Percentiles rank a stretch among this genome's conserved stretches.
Evolutionary conservation across 2,888 invertebrate species (phyloP).

Genomic region (Cheilosia vernalis): DNA sequence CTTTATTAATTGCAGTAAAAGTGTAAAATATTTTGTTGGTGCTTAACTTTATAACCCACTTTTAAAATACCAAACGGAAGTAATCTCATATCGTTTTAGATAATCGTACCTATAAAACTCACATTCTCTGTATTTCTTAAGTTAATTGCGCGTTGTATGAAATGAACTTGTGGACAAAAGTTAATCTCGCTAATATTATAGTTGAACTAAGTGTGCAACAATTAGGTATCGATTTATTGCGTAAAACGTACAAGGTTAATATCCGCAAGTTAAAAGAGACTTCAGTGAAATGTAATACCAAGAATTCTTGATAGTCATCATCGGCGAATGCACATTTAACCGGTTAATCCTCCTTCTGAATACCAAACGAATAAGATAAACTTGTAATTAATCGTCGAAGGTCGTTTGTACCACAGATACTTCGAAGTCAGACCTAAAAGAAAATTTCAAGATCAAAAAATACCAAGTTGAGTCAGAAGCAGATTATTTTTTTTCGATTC

Average conservation of each 20-base stretch:
- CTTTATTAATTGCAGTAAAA: too few species aligned
- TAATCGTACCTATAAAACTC: too few species aligned
- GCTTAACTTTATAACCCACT: too few species aligned
- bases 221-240: background rate
- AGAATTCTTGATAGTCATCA: background rate
- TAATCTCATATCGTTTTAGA: background rate
- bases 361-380: constrained; percentile 15
- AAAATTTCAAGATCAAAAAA: constrained; percentile 65
- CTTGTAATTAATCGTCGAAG: constrained; percentile 28
- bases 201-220: background rate
- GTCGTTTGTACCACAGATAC: constrained; percentile 50
- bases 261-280: background rate
- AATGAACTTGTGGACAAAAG: background rate
- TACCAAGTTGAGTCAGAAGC: constrained; percentile 19
- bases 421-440: constrained; percentile 42
- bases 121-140: too few species aligned
- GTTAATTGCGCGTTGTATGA: too few species aligned
- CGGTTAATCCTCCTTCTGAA: constrained; percentile 15
- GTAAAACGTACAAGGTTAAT: constrained; percentile 1
- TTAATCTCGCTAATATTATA: background rate
- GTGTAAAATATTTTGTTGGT: too few species aligned
- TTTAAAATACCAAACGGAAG: background rate
- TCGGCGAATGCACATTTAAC: background rate
- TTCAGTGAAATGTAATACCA: background rate
- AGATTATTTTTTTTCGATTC: constrained; percentile 6